Conservation (phyloP, 92 coral and sea anemone species). For the Porites cylindrica region DNA sequence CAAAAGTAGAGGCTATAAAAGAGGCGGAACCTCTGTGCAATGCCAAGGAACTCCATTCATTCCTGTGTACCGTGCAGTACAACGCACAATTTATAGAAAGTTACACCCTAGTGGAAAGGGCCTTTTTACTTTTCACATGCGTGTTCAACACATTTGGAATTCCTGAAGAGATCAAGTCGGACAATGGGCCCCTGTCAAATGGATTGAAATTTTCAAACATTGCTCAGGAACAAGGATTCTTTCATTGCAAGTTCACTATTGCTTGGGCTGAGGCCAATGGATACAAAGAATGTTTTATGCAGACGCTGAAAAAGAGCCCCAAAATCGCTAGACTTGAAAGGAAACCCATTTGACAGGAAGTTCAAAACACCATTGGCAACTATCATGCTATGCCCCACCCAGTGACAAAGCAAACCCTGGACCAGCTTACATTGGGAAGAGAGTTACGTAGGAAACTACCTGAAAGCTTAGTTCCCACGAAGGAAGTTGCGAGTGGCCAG, state of each 20-base stretch:
- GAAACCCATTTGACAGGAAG: no score
- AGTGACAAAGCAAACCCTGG: background rate
- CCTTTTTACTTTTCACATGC: slow-evolving; percentile 19
- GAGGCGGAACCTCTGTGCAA: slow-evolving; percentile 29
- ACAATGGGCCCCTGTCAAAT: slow-evolving; percentile 29
- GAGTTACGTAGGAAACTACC: background rate
- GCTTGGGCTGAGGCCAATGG: slow-evolving; percentile 20
- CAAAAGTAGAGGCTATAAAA: slow-evolving; percentile 42
- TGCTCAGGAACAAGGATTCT: slow-evolving; percentile 40
- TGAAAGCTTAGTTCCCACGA: no score
- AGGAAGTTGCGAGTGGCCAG: background rate
- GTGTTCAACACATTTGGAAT: slow-evolving; percentile 27
- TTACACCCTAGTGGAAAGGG: background rate
- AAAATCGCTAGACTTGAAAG: background rate
- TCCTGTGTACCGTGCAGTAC: slow-evolving; percentile 47
- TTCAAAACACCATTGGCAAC: no score
- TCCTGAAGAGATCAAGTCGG: slow-evolving; percentile 32
- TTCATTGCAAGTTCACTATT: slow-evolving; percentile 34
- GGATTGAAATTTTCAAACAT: slow-evolving; percentile 13
- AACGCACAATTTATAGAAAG: slow-evolving; percentile 40
- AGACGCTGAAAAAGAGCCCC: background rate
- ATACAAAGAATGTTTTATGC: slow-evolving; percentile 11
- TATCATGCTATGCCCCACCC: background rate
- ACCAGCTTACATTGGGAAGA: background rate
- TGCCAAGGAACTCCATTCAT: slow-evolving; percentile 44